These are phyloP conservation scores for Erebia ligea DNA, from an alignment of 2,888 invertebrate genomes.

Conservation along the genomic window DNA sequence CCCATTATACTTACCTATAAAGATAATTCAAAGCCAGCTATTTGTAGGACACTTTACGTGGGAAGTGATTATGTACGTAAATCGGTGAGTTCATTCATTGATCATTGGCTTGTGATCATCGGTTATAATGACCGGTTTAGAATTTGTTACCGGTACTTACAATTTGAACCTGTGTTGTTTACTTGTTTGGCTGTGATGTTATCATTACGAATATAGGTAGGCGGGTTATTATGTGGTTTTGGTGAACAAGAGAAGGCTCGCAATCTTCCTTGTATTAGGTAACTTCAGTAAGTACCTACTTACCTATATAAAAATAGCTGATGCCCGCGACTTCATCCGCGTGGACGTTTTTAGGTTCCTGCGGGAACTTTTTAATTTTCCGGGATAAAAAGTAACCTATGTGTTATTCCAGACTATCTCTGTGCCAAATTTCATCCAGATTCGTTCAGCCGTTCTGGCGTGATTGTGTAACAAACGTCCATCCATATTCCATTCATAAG, in stretches of 20 bases:
- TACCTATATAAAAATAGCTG: too few relatives aligned
- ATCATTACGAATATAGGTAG: conserved; percentile 1
- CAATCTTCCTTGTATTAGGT: neutral
- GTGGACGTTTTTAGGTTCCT: too few relatives aligned
- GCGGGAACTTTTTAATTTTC: too few relatives aligned
- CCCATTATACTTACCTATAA: neutral
- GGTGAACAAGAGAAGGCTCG: too few relatives aligned
- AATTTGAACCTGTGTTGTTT: conserved; percentile 16
- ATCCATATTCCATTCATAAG: too few relatives aligned
- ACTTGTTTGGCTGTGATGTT: conserved; percentile 11
- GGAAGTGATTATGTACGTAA: conserved; percentile 34
- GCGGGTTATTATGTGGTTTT: conserved; percentile 3
- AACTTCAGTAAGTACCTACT: too few relatives aligned
- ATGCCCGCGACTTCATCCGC: too few relatives aligned
- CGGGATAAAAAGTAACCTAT: too few relatives aligned
- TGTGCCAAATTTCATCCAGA: too few relatives aligned
- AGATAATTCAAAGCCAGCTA: conserved; percentile 23
- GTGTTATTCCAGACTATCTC: too few relatives aligned
- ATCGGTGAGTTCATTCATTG: conserved; percentile 26
- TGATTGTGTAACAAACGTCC: too few relatives aligned
- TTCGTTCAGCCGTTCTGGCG: too few relatives aligned
- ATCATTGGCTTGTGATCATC: conserved; percentile 27
- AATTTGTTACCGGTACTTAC: conserved; percentile 11
- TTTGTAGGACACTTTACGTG: conserved; percentile 26
- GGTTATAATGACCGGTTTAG: conserved; percentile 21